These are phyloP conservation scores for Andinoacara biseriatus DNA, from an alignment of 2,113 vertebrate species.

Conservation along the genomic window DNA sequence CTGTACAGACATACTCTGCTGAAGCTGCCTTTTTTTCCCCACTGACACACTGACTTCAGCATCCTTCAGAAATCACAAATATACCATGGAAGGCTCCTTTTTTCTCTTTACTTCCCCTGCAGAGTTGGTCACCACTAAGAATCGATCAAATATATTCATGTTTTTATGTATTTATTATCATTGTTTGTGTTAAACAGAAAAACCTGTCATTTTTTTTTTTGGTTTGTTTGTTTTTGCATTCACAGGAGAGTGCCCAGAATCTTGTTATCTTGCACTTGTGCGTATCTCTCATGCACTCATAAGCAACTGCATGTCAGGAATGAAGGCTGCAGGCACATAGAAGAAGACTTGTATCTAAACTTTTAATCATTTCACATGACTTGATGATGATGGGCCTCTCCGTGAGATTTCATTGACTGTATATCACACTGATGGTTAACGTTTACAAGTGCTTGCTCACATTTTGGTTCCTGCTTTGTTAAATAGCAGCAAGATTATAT, in stretches of 20 bases:
- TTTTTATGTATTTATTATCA: constrained; percentile 61
- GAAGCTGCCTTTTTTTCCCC: constrained; percentile 49
- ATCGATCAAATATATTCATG: constrained; percentile 36
- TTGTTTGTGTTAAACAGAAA: constrained; percentile 53
- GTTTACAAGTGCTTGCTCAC: constrained; percentile 68
- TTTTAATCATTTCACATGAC: constrained; percentile 36
- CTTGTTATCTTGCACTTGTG: constrained; percentile 39
- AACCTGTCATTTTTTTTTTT: background rate
- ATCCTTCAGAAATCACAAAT: constrained; percentile 47
- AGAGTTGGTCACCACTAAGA: constrained; percentile 31
- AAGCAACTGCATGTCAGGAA: constrained; percentile 58
- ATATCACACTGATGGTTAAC: constrained; percentile 41
- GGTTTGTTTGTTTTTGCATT: constrained; percentile 28
- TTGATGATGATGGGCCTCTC: constrained; percentile 32
- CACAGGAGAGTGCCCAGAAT: constrained; percentile 58
- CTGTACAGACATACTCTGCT: constrained; percentile 39
- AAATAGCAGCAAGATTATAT: background rate
- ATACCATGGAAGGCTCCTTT: constrained; percentile 14
- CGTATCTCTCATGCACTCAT: constrained; percentile 14
- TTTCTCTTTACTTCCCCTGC: background rate
- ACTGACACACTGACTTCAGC: constrained; percentile 29
- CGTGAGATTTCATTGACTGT: constrained; percentile 39
- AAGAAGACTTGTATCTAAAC: constrained; percentile 6
- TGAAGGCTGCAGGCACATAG: constrained; percentile 48
- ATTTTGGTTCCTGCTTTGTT: constrained; percentile 8